Evolutionary conservation across 1,140 invertebrate genomes (phyloP), one percentile per base, ranked within the genome.

Genomic region (Telenomus remus): DNA sequence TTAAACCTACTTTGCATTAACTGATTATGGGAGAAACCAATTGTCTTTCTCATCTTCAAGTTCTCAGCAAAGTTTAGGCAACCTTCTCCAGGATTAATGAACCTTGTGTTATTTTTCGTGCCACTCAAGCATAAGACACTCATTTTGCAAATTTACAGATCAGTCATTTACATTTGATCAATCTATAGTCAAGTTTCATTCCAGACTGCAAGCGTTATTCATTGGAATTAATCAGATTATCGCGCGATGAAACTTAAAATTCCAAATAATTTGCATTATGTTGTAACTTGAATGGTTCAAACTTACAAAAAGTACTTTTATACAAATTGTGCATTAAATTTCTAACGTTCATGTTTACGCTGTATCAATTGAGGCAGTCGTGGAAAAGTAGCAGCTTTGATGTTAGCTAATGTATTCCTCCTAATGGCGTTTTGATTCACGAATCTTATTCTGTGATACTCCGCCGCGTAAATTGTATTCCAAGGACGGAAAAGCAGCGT

Each of bases 401-500:
- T 12, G n/a, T 9, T 4, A 16, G 19, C 5, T 57, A 49, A 59
- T 42, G 35, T 13, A 27, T 59, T 49, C 14, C 16, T 16, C 7
- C 44, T 37, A 48, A 19, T 61, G 37, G 47, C 19, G 34, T 50
- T 61, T 53, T 63, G 49, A 53, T 53, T 35, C 39, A 44, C 39
- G 42, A 53, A 47, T 63, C 49, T 63, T 54, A 53, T 47, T 15
- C 8, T 35, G 0, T 6, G 12, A 50, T 51, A 53, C 43, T 61
- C n/a, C 48, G 4, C 15, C 8, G 19, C 27, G 39, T 35, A 51
- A 46, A 63, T 60, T 60, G 49, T 48, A 43, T 46, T 15, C 1
- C 19, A 12, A 1, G n/a, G 12, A 27, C 42, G 35, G 48, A 63
- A 63, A 51, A 35, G 37, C 48, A 63, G 19, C 47, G 42, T 63